Base-by-base conservation (phyloP, 2,797 vertebrate genomes). In the Poecilia wingei region DNA sequence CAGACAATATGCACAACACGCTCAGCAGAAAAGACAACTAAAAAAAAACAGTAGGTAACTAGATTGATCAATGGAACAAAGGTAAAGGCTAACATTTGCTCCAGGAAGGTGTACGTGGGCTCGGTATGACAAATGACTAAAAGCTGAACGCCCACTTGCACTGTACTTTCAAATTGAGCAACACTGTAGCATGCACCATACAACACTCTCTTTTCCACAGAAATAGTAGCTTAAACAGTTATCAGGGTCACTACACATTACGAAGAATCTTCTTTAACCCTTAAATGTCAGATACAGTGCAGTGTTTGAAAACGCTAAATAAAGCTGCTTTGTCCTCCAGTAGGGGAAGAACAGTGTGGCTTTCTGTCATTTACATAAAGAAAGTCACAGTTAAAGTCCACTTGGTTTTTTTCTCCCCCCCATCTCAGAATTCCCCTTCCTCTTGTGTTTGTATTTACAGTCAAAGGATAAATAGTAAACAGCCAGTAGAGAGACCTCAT, bases 381-480 rank as follows among this genome's bases (percentile, higher is more conserved):
- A 87, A 61, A 39, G 1, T 33, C 10, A 4, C 20, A 43, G 9
- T 55, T 59, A 33, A 70, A 68, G 8, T 78, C 31, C 43, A 46
- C 25, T 74, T 57, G 53, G 46, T 79, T 79, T 82, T 80, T 74
- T 4, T 4, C 36, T 4, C 78, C 74, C 20, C 20, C 68, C 74
- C 79, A 75, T n/a, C 22, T 20, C 47, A 84, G 80, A 92, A 89
- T 86, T 91, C 64, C 91, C 89, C 90, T 81, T 83, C 59, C 33
- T 80, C 33, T 41, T 9, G 9, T 47, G 2, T 51, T 43, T 45
- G 2, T 1, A 41, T 4, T 51, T 39, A 33, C 64, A 41, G 6
- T 43, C 6, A 75, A 59, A 47, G 45, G 22, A 25, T 75, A 8
- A 28, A 43, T 68, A 13, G 59, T 5, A 0, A 47, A 12, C 25